A percentile compares a stretch with the other conserved stretches of the same genome.
Conservation (phyloP, 2,888 invertebrate species). For the Acrocyrtus sp. region DNA sequence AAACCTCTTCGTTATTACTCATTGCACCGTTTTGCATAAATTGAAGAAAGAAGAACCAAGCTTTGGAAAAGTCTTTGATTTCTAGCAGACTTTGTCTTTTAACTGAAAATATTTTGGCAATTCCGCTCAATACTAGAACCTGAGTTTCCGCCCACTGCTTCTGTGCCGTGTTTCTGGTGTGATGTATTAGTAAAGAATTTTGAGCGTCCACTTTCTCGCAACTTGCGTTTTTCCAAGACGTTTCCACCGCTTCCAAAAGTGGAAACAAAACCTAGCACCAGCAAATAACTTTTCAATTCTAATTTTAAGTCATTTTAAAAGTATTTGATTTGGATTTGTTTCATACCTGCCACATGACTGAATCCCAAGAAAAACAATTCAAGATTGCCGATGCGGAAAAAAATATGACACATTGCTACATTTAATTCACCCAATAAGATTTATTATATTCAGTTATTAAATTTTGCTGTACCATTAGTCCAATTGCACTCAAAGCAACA, state of each 20-base stretch:
- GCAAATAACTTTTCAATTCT: constrained; percentile 25
- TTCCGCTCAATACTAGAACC: constrained; percentile 89
- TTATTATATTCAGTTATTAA: not conserved
- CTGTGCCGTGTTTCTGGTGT: constrained; percentile 97
- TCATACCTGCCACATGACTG: constrained; percentile 85
- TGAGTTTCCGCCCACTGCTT: constrained; percentile 99
- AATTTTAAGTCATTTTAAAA: not conserved
- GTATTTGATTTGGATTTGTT: not conserved
- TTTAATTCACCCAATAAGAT: too few relatives aligned
- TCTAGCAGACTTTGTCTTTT: constrained; percentile 85
- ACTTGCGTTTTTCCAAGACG: constrained; percentile 69
- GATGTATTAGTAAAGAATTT: constrained; percentile 96
- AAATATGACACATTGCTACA: too few relatives aligned
- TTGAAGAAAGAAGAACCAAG: constrained; percentile 92
- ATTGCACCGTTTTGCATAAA: constrained; percentile 94
- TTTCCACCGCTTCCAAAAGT: constrained; percentile 89
- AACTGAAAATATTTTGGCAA: constrained; percentile 92
- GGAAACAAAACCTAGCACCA: constrained; percentile 83
- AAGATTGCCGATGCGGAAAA: constrained; percentile 91
- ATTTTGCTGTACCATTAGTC: constrained; percentile 80
- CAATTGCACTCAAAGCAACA: constrained; percentile 96
- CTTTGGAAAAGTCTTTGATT: constrained; percentile 90
- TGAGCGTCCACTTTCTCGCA: constrained; percentile 84
- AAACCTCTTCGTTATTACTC: constrained; percentile 93
- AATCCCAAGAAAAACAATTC: constrained; percentile 90